These are phyloP conservation scores for Pseudopipra pipra DNA, from an alignment of 2,113 vertebrate species.

Conservation along the genomic window DNA sequence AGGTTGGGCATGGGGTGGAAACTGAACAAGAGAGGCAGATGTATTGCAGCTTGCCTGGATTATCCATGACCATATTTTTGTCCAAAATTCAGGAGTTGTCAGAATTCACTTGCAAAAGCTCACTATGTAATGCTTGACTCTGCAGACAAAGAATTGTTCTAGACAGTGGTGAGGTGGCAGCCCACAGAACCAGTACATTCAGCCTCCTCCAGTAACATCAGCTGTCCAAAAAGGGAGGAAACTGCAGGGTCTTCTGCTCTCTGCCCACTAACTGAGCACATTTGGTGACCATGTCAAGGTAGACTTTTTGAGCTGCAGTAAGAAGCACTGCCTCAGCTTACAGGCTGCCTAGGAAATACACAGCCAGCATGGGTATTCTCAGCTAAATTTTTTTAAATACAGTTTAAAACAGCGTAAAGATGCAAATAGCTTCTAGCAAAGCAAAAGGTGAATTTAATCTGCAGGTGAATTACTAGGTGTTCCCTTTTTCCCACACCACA, in stretches of 20 bases:
- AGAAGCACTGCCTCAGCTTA: not conserved
- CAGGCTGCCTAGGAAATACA: not conserved
- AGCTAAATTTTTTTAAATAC: not conserved
- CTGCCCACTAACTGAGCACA: not conserved
- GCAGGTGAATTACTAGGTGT: not conserved
- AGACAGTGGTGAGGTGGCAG: not conserved
- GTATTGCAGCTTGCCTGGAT: not conserved
- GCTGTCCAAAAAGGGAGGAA: not conserved
- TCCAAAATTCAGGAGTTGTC: not conserved
- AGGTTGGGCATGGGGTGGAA: not conserved
- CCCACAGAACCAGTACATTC: not conserved
- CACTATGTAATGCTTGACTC: not conserved
- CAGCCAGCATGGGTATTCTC: not conserved
- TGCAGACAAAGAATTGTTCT: not conserved
- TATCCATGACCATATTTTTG: not conserved
- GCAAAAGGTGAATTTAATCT: not conserved
- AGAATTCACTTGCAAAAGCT: not conserved
- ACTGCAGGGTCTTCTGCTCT: not conserved
- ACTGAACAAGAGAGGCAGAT: not conserved
- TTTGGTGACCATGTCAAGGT: not conserved
- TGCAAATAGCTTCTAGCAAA: not conserved
- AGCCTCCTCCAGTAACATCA: not conserved
- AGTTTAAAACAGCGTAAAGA: not conserved
- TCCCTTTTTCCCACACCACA: not conserved
- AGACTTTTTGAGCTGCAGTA: not conserved